Base-by-base conservation (phyloP, 92 coral and sea anemone species). In the Muricea muricata region DNA sequence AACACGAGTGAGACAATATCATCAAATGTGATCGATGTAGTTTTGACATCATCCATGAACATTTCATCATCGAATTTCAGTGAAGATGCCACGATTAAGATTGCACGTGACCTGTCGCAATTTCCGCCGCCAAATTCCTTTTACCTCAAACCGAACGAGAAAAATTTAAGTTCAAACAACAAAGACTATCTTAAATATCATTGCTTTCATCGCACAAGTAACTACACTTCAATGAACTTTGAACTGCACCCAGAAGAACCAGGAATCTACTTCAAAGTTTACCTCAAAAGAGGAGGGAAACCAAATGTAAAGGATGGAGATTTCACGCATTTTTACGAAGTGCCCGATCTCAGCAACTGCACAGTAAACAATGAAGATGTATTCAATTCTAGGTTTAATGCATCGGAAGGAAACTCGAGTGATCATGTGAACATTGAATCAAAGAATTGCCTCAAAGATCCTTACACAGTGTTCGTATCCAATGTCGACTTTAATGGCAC, bases 311-410 rank as follows among this genome's bases (percentile, higher is more conserved):
- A 30, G 50, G 29, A 68, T 37, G 75, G 25, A 25, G 75, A 68
- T 15, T 68, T 3, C 35, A 35, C 10, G 20, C 12, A 33, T 13
- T 33, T 35, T 9, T 68, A 14, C 18, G 42, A 68, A 15, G 10
- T 94, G 11, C 98, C 98, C 21, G 90, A 94, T 73, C 84, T 84
- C 39, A 87, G 93, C 65, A 69, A 67, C 34, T 94, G 98, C 50
- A 65, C n/a, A 34, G 66, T 58, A 8, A 83, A 60, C 17, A 75
- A 81, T 32, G 37, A 68, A 0, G 18, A 11, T 31, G 45, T 13
- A 18, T 30, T 15, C 12, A 68, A 68, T 68, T 68, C 69, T 32
- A 18, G 13, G 28, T 18, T 18, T 55, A 17, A 61, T 13, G 25
- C 9, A 29, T 6, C 75, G 20, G 47, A 6, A 11, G 46, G 42